These are phyloP conservation scores for Hirtodrosophila alboralis DNA, from an alignment of 2,888 invertebrate genomes.

Conservation along the genomic window DNA sequence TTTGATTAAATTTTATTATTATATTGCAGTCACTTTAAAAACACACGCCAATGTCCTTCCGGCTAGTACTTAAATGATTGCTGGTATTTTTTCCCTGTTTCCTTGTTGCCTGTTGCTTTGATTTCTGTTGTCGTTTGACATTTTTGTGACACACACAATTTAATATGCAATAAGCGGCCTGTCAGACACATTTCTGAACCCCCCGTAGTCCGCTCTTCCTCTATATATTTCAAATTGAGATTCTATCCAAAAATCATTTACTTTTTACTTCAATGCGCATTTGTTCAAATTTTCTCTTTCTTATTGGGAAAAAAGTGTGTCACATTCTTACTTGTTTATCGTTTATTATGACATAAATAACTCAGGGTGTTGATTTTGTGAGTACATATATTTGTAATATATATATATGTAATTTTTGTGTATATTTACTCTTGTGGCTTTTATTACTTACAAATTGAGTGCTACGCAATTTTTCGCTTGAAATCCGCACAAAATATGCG, in stretches of 20 bases:
- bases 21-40: slow-evolving; percentile 22
- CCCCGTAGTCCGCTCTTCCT: neutral
- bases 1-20: slow-evolving; percentile 25
- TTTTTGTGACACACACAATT: slow-evolving; percentile 49
- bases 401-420: slow-evolving; percentile 2
- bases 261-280: too few relatives aligned
- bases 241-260: slow-evolving; percentile 3
- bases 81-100: slow-evolving; percentile 13
- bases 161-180: slow-evolving; percentile 75
- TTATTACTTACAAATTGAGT: slow-evolving; percentile 21
- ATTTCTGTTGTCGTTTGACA: slow-evolving; percentile 46
- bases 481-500: slow-evolving; percentile 6
- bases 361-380: slow-evolving; percentile 4
- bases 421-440: slow-evolving; percentile 20
- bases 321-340: slow-evolving; percentile 6
- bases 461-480: neutral
- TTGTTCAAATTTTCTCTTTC: too few relatives aligned
- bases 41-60: slow-evolving; percentile 52
- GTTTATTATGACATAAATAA: slow-evolving; percentile 21
- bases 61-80: slow-evolving; percentile 31
- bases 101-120: slow-evolving; percentile 44
- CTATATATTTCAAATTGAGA: neutral
- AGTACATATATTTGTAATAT: neutral
- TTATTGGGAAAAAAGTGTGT: too few relatives aligned
- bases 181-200: slow-evolving; percentile 55